Conservation (phyloP, 2,113 vertebrate genomes). For the Ibidorhyncha struthersii region DNA sequence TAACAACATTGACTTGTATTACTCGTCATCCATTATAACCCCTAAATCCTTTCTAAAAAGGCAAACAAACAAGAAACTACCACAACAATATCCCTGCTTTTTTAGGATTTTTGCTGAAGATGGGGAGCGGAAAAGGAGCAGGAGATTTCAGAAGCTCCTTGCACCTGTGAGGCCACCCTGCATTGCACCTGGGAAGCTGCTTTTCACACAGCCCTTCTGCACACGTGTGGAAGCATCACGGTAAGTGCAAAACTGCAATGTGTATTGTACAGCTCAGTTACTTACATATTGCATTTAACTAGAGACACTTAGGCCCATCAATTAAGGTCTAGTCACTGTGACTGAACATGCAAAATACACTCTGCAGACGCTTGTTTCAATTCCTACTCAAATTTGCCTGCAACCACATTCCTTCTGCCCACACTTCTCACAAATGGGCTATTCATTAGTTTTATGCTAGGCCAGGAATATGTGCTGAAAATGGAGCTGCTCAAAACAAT, state of each 20-base stretch:
- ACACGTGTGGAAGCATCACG: not conserved
- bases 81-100: not conserved
- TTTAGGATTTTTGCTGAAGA: not conserved
- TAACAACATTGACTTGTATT: not conserved
- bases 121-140: not conserved
- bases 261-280: not conserved
- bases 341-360: not conserved
- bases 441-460: constrained; percentile 3
- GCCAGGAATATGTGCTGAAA: not conserved
- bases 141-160: not conserved
- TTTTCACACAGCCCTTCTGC: not conserved
- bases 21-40: not conserved
- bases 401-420: constrained; percentile 6
- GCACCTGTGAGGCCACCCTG: not conserved
- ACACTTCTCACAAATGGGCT: not conserved
- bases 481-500: not conserved
- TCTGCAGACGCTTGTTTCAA: not conserved
- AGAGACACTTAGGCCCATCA: not conserved
- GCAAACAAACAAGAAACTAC: not conserved
- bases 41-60: not conserved
- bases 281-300: not conserved
- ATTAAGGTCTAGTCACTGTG: not conserved
- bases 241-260: not conserved
- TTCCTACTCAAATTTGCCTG: not conserved
- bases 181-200: not conserved